Evolutionary conservation across 2,888 invertebrate genomes (phyloP), one percentile per base, ranked within the genome.

Genomic region (Xylophagus ater): DNA sequence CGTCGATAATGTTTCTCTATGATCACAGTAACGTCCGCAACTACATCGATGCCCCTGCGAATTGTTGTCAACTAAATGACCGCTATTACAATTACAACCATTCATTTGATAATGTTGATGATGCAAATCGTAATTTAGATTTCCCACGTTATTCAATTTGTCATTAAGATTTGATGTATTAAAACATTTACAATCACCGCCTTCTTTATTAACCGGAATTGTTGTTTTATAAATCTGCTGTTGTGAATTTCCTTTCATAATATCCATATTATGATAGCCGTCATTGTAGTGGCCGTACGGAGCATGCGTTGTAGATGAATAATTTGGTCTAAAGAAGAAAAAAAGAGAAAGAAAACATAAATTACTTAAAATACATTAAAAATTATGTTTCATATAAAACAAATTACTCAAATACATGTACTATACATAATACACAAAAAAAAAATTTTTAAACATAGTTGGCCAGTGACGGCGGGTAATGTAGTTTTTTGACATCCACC

Each of bases 201-300:
- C 48, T 36, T 46, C 32, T 38, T 47, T 51, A 40, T 58, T 57
- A 35, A 60, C 57, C 48, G 60, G 60, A 50, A 59, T 61, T 32
- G 60, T 60, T 45, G 60, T 59, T 51, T 59, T 60, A 43, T 54
- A 56, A 37, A 50, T 52, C 38, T 46, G 51, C 38, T 49, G 50
- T 42, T 52, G 54, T 37, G 51, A 48, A n/a, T 48, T 41, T 42
- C 49, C 48, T 39, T 60, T 58, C 43, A 57, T 53, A 51, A 50
- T 50, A n/a, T n/a, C n/a, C n/a, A n/a, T n/a, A n/a, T 24, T 7
- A 15, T 18, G 15, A 20, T 19, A 14, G 28, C 29, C 10, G 15
- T 33, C 20, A 30, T 36, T 31, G 20, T 44, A 40, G 34, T 44
- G 39, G 5, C 39, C 39, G 26, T 34, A 31, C 4, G 41, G 42